A percentile compares a stretch with the other conserved stretches of the same genome.
These are phyloP conservation scores for Asobara japonica DNA, from an alignment of 1,140 invertebrate species.

Conservation along the genomic window DNA sequence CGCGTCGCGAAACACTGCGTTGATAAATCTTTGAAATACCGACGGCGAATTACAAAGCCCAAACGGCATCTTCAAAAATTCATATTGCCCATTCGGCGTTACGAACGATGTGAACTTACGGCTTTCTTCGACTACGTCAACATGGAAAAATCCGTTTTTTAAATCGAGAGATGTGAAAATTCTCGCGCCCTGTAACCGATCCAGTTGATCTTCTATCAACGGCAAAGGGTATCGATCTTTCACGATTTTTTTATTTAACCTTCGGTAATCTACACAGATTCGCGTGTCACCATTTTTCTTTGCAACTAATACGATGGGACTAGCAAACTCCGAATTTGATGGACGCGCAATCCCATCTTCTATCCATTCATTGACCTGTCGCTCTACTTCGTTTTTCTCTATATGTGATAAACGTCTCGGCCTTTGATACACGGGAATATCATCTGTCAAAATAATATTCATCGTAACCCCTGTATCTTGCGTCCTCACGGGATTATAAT, in stretches of 20 bases:
- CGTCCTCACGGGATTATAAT: too few species aligned
- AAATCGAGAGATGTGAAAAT: slow-evolving; percentile 65
- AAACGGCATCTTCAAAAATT: slow-evolving; percentile 56
- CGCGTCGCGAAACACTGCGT: slow-evolving; percentile 35
- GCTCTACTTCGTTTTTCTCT: slow-evolving; percentile 35
- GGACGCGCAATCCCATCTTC: slow-evolving; percentile 39
- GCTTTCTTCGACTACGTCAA: slow-evolving; percentile 33
- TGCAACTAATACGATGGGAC: slow-evolving; percentile 59
- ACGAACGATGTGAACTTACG: too few species aligned
- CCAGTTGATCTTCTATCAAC: slow-evolving; percentile 64
- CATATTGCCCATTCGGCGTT: slow-evolving; percentile 45
- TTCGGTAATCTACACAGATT: slow-evolving; percentile 55
- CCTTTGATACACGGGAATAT: slow-evolving; percentile 20
- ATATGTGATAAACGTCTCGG: slow-evolving; percentile 22
- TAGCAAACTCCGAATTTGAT: slow-evolving; percentile 61
- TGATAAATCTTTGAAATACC: slow-evolving; percentile 50
- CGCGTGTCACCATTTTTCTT: slow-evolving; percentile 69
- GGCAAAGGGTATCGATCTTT: slow-evolving; percentile 66
- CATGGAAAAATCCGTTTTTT: slow-evolving; percentile 41
- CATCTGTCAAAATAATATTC: slow-evolving; percentile 30
- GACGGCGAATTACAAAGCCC: slow-evolving; percentile 47
- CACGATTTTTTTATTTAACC: slow-evolving; percentile 46
- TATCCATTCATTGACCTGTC: slow-evolving; percentile 36
- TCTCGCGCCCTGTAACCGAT: slow-evolving; percentile 47
- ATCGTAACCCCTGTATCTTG: too few species aligned